Percentiles rank a stretch among this genome's conserved stretches.
phyloP scores from a whole-genome alignment of 2,113 vertebrate species.

The Anthoscopus minutus region DNA sequence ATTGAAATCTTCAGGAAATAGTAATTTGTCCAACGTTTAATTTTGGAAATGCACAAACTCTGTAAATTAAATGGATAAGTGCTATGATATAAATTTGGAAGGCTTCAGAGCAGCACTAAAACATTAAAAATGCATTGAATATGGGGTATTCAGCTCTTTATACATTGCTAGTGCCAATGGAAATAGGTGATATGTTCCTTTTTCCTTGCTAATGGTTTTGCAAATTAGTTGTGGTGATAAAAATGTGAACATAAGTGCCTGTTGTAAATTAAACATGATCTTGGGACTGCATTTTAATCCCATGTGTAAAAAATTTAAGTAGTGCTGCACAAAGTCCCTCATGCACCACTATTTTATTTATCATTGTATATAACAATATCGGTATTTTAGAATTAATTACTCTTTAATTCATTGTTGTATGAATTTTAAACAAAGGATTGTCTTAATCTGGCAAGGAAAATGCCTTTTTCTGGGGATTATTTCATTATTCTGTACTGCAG shows the following conservation, averaged over 20 bases:
- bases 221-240: neutral
- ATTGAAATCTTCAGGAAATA: neutral
- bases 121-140: neutral
- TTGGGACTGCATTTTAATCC: neutral
- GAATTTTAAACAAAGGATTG: neutral
- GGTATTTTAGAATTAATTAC: neutral
- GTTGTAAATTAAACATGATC: neutral
- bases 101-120: neutral
- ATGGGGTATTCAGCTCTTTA: neutral
- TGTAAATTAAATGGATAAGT: neutral
- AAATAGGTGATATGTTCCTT: neutral
- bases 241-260: neutral
- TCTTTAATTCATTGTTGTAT: neutral
- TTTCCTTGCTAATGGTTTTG: neutral
- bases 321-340: neutral
- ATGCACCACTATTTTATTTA: neutral
- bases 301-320: neutral
- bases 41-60: neutral
- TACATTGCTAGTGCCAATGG: rapidly evolving
- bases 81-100: neutral
- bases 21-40: neutral
- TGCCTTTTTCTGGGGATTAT: neutral
- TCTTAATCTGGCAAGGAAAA: neutral
- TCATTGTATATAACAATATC: neutral
- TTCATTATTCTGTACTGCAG: neutral